phyloP scores from a whole-genome alignment of 2,888 invertebrate genomes.

The Melikaiella ostensackeni region DNA sequence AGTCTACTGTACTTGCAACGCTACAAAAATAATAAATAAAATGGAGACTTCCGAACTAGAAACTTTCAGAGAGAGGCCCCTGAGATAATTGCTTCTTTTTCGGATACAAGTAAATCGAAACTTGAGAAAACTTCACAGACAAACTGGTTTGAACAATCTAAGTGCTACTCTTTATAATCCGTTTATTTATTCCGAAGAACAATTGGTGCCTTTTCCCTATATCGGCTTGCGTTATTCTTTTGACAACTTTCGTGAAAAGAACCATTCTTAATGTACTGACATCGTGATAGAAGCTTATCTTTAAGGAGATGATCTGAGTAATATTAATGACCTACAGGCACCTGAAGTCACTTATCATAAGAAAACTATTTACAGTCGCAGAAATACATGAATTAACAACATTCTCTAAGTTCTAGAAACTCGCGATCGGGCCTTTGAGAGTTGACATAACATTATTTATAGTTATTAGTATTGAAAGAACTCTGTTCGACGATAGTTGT shows the following conservation, averaged over 20 bases:
- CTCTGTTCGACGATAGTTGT: slow-evolving; percentile 41
- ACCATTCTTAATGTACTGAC: not conserved
- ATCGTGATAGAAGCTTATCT: not conserved
- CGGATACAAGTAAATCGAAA: too few species aligned
- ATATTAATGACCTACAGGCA: not conserved
- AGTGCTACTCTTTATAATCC: not conserved
- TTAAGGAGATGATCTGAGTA: not conserved
- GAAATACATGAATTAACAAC: not conserved
- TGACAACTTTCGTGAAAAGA: not conserved
- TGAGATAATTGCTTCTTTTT: too few species aligned
- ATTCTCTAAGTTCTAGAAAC: not conserved
- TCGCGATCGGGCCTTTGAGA: not conserved
- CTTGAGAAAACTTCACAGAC: too few species aligned
- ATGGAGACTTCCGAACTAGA: too few species aligned
- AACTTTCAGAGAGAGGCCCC: too few species aligned
- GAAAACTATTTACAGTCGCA: not conserved
- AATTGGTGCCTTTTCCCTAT: not conserved
- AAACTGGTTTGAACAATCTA: too few species aligned
- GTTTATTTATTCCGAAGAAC: not conserved
- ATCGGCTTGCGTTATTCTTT: not conserved
- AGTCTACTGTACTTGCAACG: too few species aligned
- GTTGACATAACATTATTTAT: not conserved
- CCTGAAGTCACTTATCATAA: not conserved
- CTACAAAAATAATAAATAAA: too few species aligned
- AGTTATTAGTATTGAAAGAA: slow-evolving; percentile 43